These are phyloP conservation scores for Electrona antarctica DNA, from an alignment of 2,113 vertebrate species.

Conservation along the genomic window DNA sequence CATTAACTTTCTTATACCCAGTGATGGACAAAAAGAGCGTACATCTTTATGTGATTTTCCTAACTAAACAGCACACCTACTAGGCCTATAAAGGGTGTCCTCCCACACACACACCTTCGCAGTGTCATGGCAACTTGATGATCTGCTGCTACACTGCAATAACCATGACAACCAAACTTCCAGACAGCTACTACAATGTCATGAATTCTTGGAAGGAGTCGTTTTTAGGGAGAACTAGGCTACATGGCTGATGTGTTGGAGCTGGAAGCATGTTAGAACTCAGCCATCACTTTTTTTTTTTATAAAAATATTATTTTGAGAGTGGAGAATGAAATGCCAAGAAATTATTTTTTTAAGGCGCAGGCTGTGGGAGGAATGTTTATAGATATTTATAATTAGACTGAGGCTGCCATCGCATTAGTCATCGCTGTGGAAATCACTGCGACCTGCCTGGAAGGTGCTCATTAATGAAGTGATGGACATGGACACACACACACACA, in stretches of 20 bases:
- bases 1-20: not conserved
- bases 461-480: constrained; percentile 61
- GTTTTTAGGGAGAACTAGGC: constrained; percentile 1
- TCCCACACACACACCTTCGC: constrained; percentile 23
- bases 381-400: constrained; percentile 53
- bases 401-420: constrained; percentile 55
- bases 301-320: no score
- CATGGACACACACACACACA: constrained; percentile 26
- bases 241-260: constrained; percentile 26
- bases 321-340: constrained; percentile 19
- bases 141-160: constrained; percentile 36
- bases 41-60: not conserved
- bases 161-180: constrained; percentile 49
- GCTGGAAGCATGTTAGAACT: constrained; percentile 13
- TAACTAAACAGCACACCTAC: constrained; percentile 8
- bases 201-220: constrained; percentile 28
- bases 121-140: not conserved
- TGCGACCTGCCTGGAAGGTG: constrained; percentile 65
- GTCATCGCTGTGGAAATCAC: constrained; percentile 58
- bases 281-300: constrained; percentile 8
- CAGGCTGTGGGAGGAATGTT: constrained; percentile 35
- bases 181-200: constrained; percentile 10
- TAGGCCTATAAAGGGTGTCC: constrained; percentile 11
- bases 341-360: constrained; percentile 31
- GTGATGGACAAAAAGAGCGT: constrained; percentile 5